Evolutionary conservation across 2,797 vertebrate species (phyloP).

Genomic region (Scomberomorus guttatus): DNA sequence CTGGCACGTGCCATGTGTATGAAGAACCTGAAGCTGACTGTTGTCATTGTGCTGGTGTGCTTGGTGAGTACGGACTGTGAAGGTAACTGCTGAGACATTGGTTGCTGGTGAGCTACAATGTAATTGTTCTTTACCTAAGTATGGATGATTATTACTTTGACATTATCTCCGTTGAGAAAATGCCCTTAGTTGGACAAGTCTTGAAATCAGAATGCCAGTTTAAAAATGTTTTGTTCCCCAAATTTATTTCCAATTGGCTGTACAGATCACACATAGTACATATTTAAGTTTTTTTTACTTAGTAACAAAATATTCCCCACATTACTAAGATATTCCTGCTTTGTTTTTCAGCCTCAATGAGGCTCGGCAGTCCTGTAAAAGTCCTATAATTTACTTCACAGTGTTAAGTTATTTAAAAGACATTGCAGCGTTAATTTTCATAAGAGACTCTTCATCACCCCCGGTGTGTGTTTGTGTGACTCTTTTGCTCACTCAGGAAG

Average conservation of each 20-base stretch:
- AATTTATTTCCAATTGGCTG: too few relatives aligned
- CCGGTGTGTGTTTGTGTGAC: not conserved
- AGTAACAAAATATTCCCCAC: not conserved
- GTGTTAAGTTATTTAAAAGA: not conserved
- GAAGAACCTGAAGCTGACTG: constrained; percentile 98
- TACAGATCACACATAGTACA: not conserved
- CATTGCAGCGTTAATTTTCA: not conserved
- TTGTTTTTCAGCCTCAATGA: not conserved
- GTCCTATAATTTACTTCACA: too few relatives aligned
- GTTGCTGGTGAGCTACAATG: not conserved
- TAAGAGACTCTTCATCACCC: not conserved
- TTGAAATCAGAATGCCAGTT: too few relatives aligned
- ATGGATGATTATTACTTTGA: not conserved
- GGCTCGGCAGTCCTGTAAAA: not conserved
- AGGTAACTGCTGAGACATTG: not conserved
- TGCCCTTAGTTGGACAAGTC: too few relatives aligned
- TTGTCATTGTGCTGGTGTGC: constrained; percentile 90
- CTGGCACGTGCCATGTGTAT: constrained; percentile 98
- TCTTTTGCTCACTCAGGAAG: not conserved
- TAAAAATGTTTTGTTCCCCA: too few relatives aligned
- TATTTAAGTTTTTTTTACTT: not conserved
- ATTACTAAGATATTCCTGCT: not conserved
- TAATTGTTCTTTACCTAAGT: not conserved
- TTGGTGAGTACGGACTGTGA: constrained; percentile 88
- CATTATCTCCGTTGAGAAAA: not conserved